These are phyloP conservation scores for Coleophora deauratella DNA, from an alignment of 2,888 invertebrate species.

Conservation along the genomic window DNA sequence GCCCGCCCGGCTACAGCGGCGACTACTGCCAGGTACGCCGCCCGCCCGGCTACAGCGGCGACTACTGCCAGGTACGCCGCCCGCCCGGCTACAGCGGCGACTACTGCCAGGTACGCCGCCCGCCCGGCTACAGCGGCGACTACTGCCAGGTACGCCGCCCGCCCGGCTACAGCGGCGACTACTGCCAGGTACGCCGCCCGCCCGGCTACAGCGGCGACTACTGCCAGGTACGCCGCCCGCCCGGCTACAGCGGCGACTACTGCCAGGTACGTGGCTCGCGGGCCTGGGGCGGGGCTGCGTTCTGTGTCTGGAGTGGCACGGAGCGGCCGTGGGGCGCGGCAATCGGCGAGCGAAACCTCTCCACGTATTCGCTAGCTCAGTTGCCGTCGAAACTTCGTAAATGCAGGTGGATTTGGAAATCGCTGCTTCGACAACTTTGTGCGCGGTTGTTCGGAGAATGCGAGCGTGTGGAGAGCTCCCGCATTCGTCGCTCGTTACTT, in stretches of 20 bases:
- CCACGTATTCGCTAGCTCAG: no score
- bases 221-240: conserved; percentile 77
- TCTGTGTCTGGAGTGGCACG: no score
- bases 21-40: conserved; percentile 79
- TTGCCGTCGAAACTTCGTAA: no score
- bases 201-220: conserved; percentile 85
- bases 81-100: conserved; percentile 70
- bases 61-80: conserved; percentile 78
- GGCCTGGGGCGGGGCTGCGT: no score
- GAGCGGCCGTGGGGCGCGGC: no score
- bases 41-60: conserved; percentile 65
- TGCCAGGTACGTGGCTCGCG: conserved; percentile 63
- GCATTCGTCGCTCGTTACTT: no score
- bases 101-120: conserved; percentile 81
- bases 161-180: conserved; percentile 84
- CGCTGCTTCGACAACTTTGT: no score
- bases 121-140: conserved; percentile 83
- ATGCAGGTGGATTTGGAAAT: no score
- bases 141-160: conserved; percentile 80
- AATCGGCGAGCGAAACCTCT: no score
- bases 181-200: conserved; percentile 79
- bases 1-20: conserved; percentile 60
- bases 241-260: conserved; percentile 85
- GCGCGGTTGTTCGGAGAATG: no score
- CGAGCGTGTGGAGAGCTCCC: no score